Evolutionary conservation across 2,888 invertebrate species (phyloP), one percentile per base, ranked within the genome.

Genomic region (Pyrrhosoma nymphula): DNA sequence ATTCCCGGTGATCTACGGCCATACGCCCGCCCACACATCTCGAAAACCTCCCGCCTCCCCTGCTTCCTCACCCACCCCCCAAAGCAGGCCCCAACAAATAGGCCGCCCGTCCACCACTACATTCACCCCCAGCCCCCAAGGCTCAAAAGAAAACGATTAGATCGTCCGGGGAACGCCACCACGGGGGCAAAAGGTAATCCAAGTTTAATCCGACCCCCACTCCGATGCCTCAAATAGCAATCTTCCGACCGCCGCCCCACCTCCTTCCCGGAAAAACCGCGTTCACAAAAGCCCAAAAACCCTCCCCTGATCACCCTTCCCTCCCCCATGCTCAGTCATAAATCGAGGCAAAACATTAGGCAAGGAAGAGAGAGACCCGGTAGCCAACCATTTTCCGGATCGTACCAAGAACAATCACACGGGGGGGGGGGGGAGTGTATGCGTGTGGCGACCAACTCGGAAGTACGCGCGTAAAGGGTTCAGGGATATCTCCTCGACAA

Each of bases 161-260:
- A 82, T 82, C 30, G 14, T 16, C 60, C 6, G 35, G 18, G 35
- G 14, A 18, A 30, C 35, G 30, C 35, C 30, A 30, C 82, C 30
- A 18, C 82, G 82, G 82, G 82, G 35, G 82, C 82, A 82, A 35
- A 82, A 82, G 82, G 35, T 82, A 82, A 82, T 82, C 82, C 82
- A 82, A 82, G 82, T 82, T 82, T 82, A 82, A 82, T 82, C 82
- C 82, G 16, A 16, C 26, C 16, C 82, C 35, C 23, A 30, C 69
- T n/a, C 10, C 69, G 60, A 69, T 82, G 82, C 35, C 82, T 82
- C 82, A 82, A 82, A 82, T 82, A 35, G 35, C 82, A 82, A 82
- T 82, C 30, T 82, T 82, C 82, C 69, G 69, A 26, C 10, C 26
- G 47, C 47, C 47, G 47, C 47, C 8, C 47, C 47, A 2, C 47